These are phyloP conservation scores for Calosoma granatense DNA, from an alignment of 1,140 invertebrate genomes.

Conservation along the genomic window DNA sequence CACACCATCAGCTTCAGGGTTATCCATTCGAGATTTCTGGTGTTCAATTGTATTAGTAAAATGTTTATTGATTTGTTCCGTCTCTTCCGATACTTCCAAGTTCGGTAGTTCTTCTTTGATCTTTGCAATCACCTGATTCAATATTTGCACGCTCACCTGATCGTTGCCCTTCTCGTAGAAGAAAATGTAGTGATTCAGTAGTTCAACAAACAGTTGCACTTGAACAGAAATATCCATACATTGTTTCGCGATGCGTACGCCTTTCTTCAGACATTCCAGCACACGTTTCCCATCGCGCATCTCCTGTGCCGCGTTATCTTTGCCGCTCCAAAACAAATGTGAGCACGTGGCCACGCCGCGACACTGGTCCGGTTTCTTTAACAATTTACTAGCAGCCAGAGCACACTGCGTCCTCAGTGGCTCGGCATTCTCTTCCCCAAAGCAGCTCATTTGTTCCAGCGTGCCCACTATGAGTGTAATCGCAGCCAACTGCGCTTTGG, in stretches of 20 bases:
- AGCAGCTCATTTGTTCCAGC: constrained; percentile 88
- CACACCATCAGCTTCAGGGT: constrained; percentile 49
- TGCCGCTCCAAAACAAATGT: constrained; percentile 92
- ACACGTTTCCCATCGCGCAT: constrained; percentile 86
- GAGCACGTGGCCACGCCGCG: constrained; percentile 83
- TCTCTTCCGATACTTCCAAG: constrained; percentile 87
- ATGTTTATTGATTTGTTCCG: constrained; percentile 91
- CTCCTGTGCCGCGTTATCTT: constrained; percentile 50
- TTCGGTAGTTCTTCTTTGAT: constrained; percentile 87
- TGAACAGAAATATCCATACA: constrained; percentile 97
- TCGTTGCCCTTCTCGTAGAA: constrained; percentile 90
- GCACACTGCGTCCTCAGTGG: constrained; percentile 91
- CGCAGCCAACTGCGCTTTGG: constrained; percentile 90
- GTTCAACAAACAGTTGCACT: constrained; percentile 89
- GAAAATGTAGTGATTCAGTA: constrained; percentile 90
- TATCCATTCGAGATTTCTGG: constrained; percentile 54
- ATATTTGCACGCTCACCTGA: constrained; percentile 59
- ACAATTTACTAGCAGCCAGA: constrained; percentile 84
- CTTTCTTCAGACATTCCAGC: constrained; percentile 93
- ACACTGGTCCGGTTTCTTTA: constrained; percentile 97
- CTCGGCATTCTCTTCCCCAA: constrained; percentile 95
- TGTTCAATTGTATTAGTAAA: constrained; percentile 82
- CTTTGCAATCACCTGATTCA: constrained; percentile 84
- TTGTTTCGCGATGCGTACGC: constrained; percentile 86
- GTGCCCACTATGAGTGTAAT: constrained; percentile 94